phyloP scores from a whole-genome alignment of 2,113 vertebrate species.

The Heliornis fulica region DNA sequence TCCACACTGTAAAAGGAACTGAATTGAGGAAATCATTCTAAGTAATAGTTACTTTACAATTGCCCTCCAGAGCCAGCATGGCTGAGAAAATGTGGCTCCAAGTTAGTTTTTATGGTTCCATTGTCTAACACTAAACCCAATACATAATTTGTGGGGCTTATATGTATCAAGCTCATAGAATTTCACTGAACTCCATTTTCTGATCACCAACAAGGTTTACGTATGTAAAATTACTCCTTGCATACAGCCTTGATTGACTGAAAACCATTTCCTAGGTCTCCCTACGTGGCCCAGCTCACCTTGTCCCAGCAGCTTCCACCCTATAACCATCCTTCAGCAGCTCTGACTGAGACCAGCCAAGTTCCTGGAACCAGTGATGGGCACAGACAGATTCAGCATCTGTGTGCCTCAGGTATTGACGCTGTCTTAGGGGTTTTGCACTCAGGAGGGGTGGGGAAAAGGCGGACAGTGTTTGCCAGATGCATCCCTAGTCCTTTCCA shows the following conservation, averaged over 20 bases:
- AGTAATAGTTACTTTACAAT: background rate
- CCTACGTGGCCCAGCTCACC: background rate
- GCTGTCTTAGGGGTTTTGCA: background rate
- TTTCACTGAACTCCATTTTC: background rate
- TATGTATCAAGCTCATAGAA: background rate
- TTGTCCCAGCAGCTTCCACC: background rate
- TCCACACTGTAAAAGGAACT: background rate
- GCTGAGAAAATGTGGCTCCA: background rate
- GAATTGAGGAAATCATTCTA: background rate
- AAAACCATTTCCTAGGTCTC: background rate
- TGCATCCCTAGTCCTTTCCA: background rate
- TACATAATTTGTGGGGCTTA: background rate
- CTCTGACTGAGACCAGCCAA: background rate
- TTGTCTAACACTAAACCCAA: background rate
- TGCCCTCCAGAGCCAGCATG: background rate
- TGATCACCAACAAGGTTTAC: background rate
- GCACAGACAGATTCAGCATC: background rate
- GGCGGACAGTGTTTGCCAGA: rapidly evolving
- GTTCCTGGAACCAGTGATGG: background rate
- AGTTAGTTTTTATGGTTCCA: background rate
- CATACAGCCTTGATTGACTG: background rate
- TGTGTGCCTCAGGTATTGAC: background rate
- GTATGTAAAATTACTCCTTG: background rate
- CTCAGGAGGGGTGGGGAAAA: background rate
- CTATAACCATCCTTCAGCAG: background rate